phyloP scores from a whole-genome alignment of 2,888 invertebrate species.

The Oscheius sp. region DNA sequence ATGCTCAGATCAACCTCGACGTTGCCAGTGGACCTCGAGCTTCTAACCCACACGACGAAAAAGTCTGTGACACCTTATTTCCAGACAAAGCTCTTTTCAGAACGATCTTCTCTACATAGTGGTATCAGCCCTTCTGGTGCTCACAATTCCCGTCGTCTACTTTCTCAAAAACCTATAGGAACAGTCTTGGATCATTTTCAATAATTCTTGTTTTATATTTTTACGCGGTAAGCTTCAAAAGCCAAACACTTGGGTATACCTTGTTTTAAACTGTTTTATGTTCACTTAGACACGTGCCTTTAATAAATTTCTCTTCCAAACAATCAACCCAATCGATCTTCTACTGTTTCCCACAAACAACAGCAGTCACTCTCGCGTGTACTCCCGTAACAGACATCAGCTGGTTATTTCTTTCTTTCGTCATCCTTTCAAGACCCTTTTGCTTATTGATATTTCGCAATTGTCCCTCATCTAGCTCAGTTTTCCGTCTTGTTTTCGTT shows the following conservation, averaged over 20 bases:
- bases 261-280: too few relatives aligned
- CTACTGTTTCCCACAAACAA: too few relatives aligned
- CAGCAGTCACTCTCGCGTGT: too few relatives aligned
- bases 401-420: too few relatives aligned
- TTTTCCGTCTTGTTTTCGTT: conserved; percentile 15
- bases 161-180: conserved; percentile 10
- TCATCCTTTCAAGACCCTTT: too few relatives aligned
- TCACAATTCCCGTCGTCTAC: conserved; percentile 14
- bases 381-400: too few relatives aligned
- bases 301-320: too few relatives aligned
- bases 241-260: too few relatives aligned
- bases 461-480: background rate
- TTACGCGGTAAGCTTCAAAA: background rate
- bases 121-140: background rate
- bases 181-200: too few relatives aligned
- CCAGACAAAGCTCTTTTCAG: background rate
- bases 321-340: too few relatives aligned
- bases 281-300: too few relatives aligned
- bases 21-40: conserved; percentile 20
- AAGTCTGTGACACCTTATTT: background rate
- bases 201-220: background rate
- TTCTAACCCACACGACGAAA: conserved; percentile 17
- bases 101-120: background rate
- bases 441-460: background rate
- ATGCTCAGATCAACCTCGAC: background rate